A percentile compares a stretch with the other conserved stretches of the same genome.
Evolutionary conservation across 2,797 vertebrate genomes (phyloP).

Genomic region (Adrianichthys oophorus): DNA sequence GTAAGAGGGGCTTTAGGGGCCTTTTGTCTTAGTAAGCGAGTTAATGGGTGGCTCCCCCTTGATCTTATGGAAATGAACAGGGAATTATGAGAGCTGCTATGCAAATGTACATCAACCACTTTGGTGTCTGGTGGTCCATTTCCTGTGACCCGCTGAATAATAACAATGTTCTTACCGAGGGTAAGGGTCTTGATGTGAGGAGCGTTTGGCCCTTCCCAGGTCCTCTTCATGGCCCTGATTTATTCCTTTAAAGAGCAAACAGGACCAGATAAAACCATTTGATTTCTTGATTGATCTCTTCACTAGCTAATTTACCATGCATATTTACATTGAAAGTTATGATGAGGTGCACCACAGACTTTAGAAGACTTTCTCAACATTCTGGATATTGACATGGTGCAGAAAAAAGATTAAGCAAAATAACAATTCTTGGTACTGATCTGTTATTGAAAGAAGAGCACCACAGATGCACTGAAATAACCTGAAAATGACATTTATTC

Average conservation of each 20-base stretch:
- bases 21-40: constrained; percentile 79
- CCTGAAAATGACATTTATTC: too few species aligned
- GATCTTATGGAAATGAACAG: constrained; percentile 81
- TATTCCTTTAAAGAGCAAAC: constrained; percentile 80
- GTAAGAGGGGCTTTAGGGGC: constrained; percentile 66
- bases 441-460: too few species aligned
- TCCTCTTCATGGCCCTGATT: constrained; percentile 72
- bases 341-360: constrained; percentile 1
- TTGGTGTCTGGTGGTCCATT: constrained; percentile 80
- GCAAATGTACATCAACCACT: constrained; percentile 82
- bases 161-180: constrained; percentile 76
- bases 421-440: too few species aligned
- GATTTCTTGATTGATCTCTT: constrained; percentile 54
- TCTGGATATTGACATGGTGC: too few species aligned
- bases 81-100: constrained; percentile 79
- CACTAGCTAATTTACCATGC: constrained; percentile 48
- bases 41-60: constrained; percentile 78
- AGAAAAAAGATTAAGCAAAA: too few species aligned
- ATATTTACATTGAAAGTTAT: constrained; percentile 30
- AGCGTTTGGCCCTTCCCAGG: constrained; percentile 73
- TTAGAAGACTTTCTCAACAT: constrained; percentile 4
- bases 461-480: too few species aligned
- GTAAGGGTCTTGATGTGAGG: constrained; percentile 80
- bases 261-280: constrained; percentile 60
- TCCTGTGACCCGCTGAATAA: constrained; percentile 76